These are phyloP conservation scores for Tenthredo mesomela DNA, from an alignment of 2,888 invertebrate genomes.

Conservation along the genomic window DNA sequence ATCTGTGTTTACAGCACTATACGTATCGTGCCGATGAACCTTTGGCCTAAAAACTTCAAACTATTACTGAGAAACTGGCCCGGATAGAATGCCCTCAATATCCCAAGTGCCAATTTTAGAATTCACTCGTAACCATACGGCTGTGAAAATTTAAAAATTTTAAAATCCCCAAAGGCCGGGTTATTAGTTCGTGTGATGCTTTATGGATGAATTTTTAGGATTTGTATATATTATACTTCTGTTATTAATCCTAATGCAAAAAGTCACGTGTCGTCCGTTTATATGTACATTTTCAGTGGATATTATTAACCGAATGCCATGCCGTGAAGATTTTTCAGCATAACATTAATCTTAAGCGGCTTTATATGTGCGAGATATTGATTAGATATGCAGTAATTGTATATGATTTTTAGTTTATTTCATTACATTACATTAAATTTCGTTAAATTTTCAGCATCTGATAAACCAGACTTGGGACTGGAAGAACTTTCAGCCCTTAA, in stretches of 20 bases:
- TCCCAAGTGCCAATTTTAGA: constrained; percentile 9
- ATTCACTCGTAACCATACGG: not conserved
- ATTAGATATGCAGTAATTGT: not conserved
- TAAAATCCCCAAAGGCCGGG: not conserved
- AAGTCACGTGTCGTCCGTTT: not conserved
- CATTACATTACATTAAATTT: constrained; percentile 54
- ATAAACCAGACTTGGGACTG: constrained; percentile 91
- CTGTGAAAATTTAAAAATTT: not conserved
- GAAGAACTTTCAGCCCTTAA: constrained; percentile 90
- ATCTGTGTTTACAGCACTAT: not conserved
- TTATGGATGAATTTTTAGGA: not conserved
- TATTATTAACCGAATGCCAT: constrained; percentile 45
- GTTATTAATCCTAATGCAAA: not conserved
- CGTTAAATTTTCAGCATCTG: constrained; percentile 83
- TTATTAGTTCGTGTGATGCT: constrained; percentile 24
- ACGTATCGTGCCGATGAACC: not conserved
- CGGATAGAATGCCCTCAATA: not conserved
- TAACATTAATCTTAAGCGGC: constrained; percentile 36
- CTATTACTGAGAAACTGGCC: constrained; percentile 12
- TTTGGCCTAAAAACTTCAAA: constrained; percentile 9
- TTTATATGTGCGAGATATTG: constrained; percentile 29
- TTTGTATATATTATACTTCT: not conserved
- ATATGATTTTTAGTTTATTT: not conserved
- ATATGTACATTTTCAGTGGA: constrained; percentile 11
- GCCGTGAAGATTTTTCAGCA: constrained; percentile 22